Percentiles rank a stretch among this genome's conserved stretches.
phyloP scores from a whole-genome alignment of 2,113 vertebrate genomes.

The Hemiscyllium ocellatum region DNA sequence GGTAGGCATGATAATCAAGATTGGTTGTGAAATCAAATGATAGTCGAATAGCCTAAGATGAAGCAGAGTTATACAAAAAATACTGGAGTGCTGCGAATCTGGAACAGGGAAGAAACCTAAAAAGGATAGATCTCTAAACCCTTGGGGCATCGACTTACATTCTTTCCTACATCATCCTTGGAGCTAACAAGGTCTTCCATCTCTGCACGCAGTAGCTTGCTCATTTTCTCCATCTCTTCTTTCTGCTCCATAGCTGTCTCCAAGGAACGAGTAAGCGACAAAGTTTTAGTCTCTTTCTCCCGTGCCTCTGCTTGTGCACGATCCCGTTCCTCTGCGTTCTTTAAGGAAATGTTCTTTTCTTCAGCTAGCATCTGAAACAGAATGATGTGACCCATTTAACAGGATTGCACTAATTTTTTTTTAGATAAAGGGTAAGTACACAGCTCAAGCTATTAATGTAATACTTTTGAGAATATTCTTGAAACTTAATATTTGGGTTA shows the following conservation, averaged over 20 bases:
- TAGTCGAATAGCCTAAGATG: background rate
- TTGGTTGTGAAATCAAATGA: background rate
- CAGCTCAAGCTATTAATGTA: background rate
- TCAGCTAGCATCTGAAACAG: conserved; percentile 61
- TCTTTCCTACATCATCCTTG: conserved; percentile 95
- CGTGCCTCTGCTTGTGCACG: conserved; percentile 69
- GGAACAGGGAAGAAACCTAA: background rate
- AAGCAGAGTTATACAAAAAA: background rate
- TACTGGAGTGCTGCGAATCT: background rate
- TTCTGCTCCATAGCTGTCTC: conserved; percentile 78
- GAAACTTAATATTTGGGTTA: too few species aligned
- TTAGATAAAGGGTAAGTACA: background rate
- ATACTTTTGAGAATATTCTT: background rate
- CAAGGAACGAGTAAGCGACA: conserved; percentile 72
- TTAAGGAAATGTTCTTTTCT: conserved; percentile 67
- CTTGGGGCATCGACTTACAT: conserved; percentile 58
- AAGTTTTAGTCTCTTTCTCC: conserved; percentile 70
- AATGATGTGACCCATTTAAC: conserved; percentile 7
- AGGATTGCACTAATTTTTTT: background rate
- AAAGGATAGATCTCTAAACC: background rate
- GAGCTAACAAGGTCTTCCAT: conserved; percentile 98
- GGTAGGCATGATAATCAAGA: background rate
- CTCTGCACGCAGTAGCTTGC: conserved; percentile 81
- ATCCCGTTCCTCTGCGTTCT: conserved; percentile 66
- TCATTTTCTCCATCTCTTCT: conserved; percentile 81